Evolutionary conservation across 2,888 invertebrate species (phyloP).

Genomic region (Mamestra brassicae): DNA sequence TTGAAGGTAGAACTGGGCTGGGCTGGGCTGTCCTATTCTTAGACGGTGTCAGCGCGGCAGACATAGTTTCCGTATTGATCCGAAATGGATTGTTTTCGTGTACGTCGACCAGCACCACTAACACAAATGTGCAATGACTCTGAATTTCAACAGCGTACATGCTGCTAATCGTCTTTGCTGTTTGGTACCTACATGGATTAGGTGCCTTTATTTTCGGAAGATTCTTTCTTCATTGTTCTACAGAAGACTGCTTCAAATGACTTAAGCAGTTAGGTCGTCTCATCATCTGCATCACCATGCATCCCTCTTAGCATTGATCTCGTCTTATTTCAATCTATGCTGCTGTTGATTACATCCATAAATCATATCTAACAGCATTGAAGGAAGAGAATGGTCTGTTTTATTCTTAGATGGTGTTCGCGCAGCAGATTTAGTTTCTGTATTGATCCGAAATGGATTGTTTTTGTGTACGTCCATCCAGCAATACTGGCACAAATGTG

Average conservation of each 20-base stretch:
- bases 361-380: neutral
- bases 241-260: neutral
- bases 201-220: neutral
- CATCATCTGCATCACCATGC: neutral
- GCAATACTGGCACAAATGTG: neutral
- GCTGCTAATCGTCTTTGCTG: neutral
- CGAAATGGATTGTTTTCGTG: neutral
- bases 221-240: neutral
- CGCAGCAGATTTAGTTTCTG: constrained; percentile 16
- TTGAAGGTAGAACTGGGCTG: neutral
- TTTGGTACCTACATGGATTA: neutral
- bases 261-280: neutral
- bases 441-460: neutral
- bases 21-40: constrained; percentile 7
- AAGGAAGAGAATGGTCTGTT: neutral
- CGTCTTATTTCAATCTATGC: neutral
- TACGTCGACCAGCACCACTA: neutral
- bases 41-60: neutral
- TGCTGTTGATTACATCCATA: neutral
- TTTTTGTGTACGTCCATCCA: constrained; percentile 1
- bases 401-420: constrained; percentile 9
- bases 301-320: neutral
- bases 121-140: neutral
- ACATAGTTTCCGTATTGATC: constrained; percentile 10
- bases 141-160: neutral